Conservation (phyloP, 2,888 invertebrate species). For the Pecten maximus region DNA sequence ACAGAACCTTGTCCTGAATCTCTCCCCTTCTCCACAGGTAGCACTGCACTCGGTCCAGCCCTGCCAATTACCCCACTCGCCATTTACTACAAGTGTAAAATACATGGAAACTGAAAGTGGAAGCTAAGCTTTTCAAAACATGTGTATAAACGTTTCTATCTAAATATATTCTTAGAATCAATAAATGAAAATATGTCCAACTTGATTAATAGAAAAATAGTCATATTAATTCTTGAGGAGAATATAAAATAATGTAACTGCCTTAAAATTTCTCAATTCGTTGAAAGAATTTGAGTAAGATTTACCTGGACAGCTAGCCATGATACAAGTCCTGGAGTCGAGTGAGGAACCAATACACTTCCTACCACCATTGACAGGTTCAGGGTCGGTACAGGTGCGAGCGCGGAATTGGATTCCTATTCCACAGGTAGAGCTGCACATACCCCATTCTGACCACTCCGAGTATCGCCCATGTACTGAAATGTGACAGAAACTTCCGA, state of each 20-base stretch:
- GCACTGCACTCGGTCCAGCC: conserved; percentile 79
- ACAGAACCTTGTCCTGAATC: conserved; percentile 76
- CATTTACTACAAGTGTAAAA: conserved; percentile 73
- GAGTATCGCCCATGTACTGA: conserved; percentile 84
- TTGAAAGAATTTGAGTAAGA: background rate
- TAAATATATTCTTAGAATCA: no score
- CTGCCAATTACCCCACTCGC: conserved; percentile 80
- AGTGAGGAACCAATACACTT: conserved; percentile 80
- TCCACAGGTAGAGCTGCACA: conserved; percentile 85
- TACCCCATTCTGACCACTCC: conserved; percentile 85
- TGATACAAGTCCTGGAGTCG: conserved; percentile 74
- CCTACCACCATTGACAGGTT: conserved; percentile 83
- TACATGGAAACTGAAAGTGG: background rate
- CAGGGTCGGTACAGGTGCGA: conserved; percentile 84
- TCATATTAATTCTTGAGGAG: background rate
- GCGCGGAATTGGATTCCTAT: conserved; percentile 84
- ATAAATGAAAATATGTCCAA: no score
- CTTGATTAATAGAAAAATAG: no score
- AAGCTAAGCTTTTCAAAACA: background rate
- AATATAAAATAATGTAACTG: background rate
- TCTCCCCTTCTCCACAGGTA: conserved; percentile 79
- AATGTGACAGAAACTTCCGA: conserved; percentile 42
- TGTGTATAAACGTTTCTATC: background rate
- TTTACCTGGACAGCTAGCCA: conserved; percentile 77
- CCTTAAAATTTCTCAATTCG: no score